Percentiles rank a stretch among this genome's conserved stretches.
Conservation (phyloP, 2,888 invertebrate genomes). For the Dascillus cervinus region DNA sequence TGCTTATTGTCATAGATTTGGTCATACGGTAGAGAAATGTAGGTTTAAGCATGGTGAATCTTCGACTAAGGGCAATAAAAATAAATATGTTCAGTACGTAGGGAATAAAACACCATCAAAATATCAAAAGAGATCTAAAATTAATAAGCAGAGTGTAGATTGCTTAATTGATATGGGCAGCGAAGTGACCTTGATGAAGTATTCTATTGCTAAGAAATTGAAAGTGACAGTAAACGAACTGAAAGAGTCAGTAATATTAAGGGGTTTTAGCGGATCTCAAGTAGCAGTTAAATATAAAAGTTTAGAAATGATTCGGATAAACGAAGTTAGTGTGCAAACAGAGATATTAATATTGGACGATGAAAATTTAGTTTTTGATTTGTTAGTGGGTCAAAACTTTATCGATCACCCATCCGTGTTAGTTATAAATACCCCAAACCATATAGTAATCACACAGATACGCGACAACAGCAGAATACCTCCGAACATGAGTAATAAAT, state of each 20-base stretch:
- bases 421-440: neutral
- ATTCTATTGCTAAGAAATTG: neutral
- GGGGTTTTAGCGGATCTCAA: slow-evolving; percentile 3
- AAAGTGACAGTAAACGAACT: too few relatives aligned
- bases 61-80: slow-evolving; percentile 1
- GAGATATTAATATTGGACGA: slow-evolving; percentile 3
- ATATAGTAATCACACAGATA: slow-evolving; percentile 1
- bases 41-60: too few relatives aligned
- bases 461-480: neutral
- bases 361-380: slow-evolving; percentile 5
- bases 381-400: slow-evolving; percentile 6
- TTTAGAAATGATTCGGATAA: slow-evolving; percentile 2
- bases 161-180: too few relatives aligned
- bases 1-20: too few relatives aligned
- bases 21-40: too few relatives aligned
- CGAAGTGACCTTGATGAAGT: too few relatives aligned
- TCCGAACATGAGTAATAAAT: slow-evolving; percentile 3
- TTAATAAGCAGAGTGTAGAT: too few relatives aligned
- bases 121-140: too few relatives aligned
- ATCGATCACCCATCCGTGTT: slow-evolving; percentile 3
- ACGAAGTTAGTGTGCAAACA: slow-evolving; percentile 3
- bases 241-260: too few relatives aligned
- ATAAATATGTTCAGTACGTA: neutral
- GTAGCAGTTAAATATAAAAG: slow-evolving; percentile 4
- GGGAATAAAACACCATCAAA: too few relatives aligned